Evolutionary conservation across 1,140 invertebrate species (phyloP).

Genomic region (Bicyclus anynana): DNA sequence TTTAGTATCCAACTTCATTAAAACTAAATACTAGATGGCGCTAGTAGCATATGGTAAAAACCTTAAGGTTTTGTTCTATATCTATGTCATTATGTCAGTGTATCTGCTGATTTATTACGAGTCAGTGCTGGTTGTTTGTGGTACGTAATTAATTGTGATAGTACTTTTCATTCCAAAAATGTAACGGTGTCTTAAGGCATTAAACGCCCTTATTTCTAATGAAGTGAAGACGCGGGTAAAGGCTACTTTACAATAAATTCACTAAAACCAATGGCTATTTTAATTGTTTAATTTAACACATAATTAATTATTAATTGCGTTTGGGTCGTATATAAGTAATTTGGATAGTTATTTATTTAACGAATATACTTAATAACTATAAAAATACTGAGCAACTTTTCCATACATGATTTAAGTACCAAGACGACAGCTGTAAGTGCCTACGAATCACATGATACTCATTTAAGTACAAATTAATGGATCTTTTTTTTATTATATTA

Average conservation of each 20-base stretch:
- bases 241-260: constrained; percentile 33
- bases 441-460: constrained; percentile 45
- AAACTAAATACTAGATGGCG: too few species aligned
- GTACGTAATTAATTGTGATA: too few species aligned
- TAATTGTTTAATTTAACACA: constrained; percentile 35
- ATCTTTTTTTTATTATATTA: constrained; percentile 36
- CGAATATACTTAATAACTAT: constrained; percentile 64
- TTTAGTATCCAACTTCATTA: too few species aligned
- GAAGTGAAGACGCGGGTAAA: too few species aligned
- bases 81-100: too few species aligned
- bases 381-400: constrained; percentile 75
- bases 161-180: too few species aligned
- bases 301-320: constrained; percentile 39
- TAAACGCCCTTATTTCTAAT: too few species aligned
- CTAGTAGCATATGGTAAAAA: too few species aligned
- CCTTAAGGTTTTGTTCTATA: too few species aligned
- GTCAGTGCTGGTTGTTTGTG: too few species aligned
- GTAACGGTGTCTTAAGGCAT: too few species aligned
- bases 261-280: constrained; percentile 50
- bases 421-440: constrained; percentile 36
- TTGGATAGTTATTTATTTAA: constrained; percentile 52
- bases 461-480: constrained; percentile 54
- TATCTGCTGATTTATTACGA: too few species aligned
- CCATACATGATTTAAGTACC: constrained; percentile 58
- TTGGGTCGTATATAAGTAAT: constrained; percentile 54